Evolutionary conservation across 2,113 vertebrate genomes (phyloP).

Genomic region (Chlamydotis undulata): DNA sequence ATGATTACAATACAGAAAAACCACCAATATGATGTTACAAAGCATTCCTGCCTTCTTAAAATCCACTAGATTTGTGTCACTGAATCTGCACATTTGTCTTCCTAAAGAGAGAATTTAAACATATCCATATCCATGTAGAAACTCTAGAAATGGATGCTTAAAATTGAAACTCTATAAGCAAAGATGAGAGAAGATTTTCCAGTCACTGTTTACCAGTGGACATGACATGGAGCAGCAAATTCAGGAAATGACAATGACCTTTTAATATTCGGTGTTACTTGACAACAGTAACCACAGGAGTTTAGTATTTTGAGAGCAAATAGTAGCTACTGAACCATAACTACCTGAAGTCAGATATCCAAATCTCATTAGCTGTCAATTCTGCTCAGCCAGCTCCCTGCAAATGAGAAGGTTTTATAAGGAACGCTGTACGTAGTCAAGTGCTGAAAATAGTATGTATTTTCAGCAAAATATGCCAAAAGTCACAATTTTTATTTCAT

Average conservation of each 20-base stretch:
- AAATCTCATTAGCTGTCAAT: neutral
- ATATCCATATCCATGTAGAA: neutral
- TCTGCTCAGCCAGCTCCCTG: neutral
- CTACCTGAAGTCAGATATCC: neutral
- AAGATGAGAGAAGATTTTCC: neutral
- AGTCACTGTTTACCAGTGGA: too few species aligned
- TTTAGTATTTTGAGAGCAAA: neutral
- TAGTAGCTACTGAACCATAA: neutral
- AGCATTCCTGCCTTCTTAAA: neutral
- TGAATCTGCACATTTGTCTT: neutral
- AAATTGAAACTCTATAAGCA: neutral
- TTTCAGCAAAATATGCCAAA: neutral
- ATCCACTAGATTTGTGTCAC: neutral
- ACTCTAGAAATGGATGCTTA: neutral
- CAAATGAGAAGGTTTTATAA: neutral
- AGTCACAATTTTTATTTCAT: neutral
- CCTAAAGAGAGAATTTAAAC: neutral
- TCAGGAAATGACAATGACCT: neutral
- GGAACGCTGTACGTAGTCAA: neutral
- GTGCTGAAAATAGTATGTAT: neutral
- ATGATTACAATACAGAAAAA: neutral
- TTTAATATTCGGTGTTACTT: neutral
- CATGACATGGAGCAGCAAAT: neutral
- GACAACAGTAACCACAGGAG: neutral
- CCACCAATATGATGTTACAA: too few species aligned